Base-by-base conservation (phyloP, 2,797 vertebrate species). In the Psittacula derbiana region DNA sequence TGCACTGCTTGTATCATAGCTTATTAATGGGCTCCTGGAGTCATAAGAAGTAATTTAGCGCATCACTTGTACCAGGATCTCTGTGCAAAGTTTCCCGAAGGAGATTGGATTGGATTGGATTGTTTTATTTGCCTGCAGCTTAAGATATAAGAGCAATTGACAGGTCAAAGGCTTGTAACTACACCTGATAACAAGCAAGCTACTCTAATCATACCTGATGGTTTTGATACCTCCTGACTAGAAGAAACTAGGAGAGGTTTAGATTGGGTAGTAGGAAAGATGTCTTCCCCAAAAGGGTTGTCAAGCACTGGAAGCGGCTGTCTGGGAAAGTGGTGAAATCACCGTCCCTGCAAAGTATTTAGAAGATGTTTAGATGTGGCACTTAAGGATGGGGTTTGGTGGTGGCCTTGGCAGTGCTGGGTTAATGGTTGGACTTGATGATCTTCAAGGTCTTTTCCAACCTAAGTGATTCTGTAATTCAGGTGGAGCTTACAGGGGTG, bases 31-130 rank as follows among this genome's bases (percentile, higher is more conserved):
- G 16, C 28, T 75, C 11, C 27, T 80, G 25, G 24, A 13, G 46
- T 13, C 8, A 13, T 16, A 23, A 67, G 15, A 30, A 61, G 44
- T 20, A n/a, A 16, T 23, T 27, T 44, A 44, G 16, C 20, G 6
- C 31, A 2, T 55, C 4, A 4, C 7, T 71, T 81, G 12, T 72
- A 1, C n/a, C 1, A 0, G 20, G 36, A 23, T 21, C 17, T 67
- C 70, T 78, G 66, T 60, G 66, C 61, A 81, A 73, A 76, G 65
- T 81, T 86, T 81, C 64, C 55, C 14, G 8, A 46, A 65, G 60
- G 57, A 67, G 46, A 10, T 16, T n/a, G 41, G 36, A 53, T 16
- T n/a, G 41, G 36, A 53, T 38, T 50, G 41, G 8, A 15, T 44
- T 18, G 40, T 24, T 5, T 60, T 78, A 19, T 74, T 66, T 67